Base-by-base conservation (phyloP, 2,888 invertebrate species). In the Emmelina monodactyla region DNA sequence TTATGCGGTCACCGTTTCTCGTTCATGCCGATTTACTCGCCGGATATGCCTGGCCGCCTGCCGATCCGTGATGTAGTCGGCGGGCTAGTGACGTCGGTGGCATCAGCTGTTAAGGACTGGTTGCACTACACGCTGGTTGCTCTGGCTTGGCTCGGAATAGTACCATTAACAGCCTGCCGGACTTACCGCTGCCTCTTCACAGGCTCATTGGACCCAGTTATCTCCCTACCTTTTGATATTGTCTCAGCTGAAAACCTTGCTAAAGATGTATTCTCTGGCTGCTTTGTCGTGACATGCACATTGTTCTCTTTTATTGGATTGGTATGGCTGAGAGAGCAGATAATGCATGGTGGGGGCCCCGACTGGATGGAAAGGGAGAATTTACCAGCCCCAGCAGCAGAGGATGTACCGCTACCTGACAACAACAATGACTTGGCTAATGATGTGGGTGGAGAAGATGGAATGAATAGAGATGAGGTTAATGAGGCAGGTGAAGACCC, bases 1-100 rank as follows among this genome's bases (percentile, higher is more conserved):
- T 76, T 99, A 45, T 99, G 98, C 69, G 94, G 97, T 42, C 94
- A 99, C 73, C 88, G 94, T 40, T 99, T 98, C 72, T 94, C 96
- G 2, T 99, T 99, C 61, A 96, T 95, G 58, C 99, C 99, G 16
- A 98, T 99, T 52, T 99, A 99, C 73, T 95, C 97, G n/a, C 95
- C 97, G 16, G 98, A 99, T 65, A 99, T 99, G 99, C 99, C 99
- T n/a, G 87, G 97, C 41, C 85, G 97, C 40, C 79, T 99, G 52
- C 99, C 99, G 0, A 80, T 99, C 16, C 86, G 88, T 45, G 98
- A 98, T 68, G 91, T 99, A 6, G 85, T 95, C 1, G 91, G 91
- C 31, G 99, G 99, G 2, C 73, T 97, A 32, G 81, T 95, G 35
- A 87, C 91, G 2, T 97, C 95, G 13, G 87, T 97, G 16, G 89